Evolutionary conservation across 2,797 vertebrate species (phyloP).

Genomic region (Anguilla marmorata): DNA sequence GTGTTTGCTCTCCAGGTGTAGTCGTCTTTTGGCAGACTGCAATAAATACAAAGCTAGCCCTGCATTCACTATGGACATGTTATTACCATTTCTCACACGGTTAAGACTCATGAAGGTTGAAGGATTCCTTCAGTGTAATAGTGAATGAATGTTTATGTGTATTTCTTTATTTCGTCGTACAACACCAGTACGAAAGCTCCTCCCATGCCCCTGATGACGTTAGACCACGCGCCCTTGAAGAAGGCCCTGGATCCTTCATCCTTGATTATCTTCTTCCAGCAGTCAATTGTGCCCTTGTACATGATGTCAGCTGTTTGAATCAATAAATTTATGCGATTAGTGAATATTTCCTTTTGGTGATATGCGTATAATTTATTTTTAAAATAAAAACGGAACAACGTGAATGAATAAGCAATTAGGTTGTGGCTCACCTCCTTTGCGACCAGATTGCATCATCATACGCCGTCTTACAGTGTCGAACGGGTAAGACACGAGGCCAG

Average conservation of each 20-base stretch:
- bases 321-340: conserved; percentile 37
- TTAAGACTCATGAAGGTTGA: conserved; percentile 74
- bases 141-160: conserved; percentile 72
- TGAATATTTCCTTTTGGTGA: not conserved
- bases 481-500: conserved; percentile 92
- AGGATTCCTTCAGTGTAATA: conserved; percentile 55
- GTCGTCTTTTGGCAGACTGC: conserved; percentile 54
- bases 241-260: conserved; percentile 92
- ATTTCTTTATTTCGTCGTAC: conserved; percentile 99
- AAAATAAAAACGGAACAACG: no score
- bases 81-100: conserved; percentile 70
- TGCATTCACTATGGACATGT: conserved; percentile 70
- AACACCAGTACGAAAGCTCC: conserved; percentile 97
- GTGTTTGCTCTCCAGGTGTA: conserved; percentile 42
- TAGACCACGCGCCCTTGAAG: conserved; percentile 99
- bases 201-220: conserved; percentile 96
- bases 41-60: conserved; percentile 45
- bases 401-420: not conserved
- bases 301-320: conserved; percentile 92
- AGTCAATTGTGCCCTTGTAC: conserved; percentile 97
- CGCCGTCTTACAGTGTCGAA: conserved; percentile 98
- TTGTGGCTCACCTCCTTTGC: conserved; percentile 87
- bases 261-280: conserved; percentile 96
- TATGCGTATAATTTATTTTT: not conserved
- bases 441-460: conserved; percentile 99